These are phyloP conservation scores for Andrena trimmerana DNA, from an alignment of 2,888 invertebrate genomes.

Conservation along the genomic window DNA sequence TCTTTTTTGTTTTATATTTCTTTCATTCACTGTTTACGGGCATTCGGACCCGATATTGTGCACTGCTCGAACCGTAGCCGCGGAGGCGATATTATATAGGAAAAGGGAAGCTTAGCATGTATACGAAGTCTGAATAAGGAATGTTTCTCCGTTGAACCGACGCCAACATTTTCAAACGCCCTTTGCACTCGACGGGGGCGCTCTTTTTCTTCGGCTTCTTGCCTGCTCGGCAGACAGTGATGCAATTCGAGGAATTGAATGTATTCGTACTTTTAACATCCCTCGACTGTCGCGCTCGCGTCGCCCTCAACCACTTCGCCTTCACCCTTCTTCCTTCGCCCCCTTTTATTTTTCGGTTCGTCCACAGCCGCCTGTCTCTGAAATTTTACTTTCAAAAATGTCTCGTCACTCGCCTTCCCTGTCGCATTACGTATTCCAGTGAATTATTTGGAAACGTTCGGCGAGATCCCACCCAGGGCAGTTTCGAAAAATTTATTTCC, in stretches of 20 bases:
- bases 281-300: conserved; percentile 52
- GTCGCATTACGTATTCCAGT: conserved; percentile 36
- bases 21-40: conserved; percentile 8
- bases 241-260: conserved; percentile 78
- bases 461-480: background rate
- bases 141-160: conserved; percentile 75
- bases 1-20: background rate
- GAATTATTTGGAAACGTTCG: conserved; percentile 40
- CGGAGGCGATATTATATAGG: conserved; percentile 72
- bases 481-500: background rate
- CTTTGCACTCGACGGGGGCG: conserved; percentile 72
- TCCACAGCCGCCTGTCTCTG: conserved; percentile 21
- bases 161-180: conserved; percentile 82
- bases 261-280: conserved; percentile 74
- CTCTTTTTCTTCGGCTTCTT: conserved; percentile 50
- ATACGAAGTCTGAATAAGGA: conserved; percentile 77
- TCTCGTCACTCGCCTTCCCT: conserved; percentile 31
- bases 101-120: conserved; percentile 73
- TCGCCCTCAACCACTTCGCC: conserved; percentile 58
- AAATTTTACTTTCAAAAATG: conserved; percentile 69
- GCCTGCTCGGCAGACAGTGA: conserved; percentile 71
- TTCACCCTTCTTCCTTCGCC: conserved; percentile 26
- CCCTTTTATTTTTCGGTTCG: background rate
- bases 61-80: conserved; percentile 67
- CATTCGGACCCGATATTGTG: conserved; percentile 62